Evolutionary conservation across 2,888 invertebrate genomes (phyloP), one percentile per base, ranked within the genome.

Genomic region (Troides helena): DNA sequence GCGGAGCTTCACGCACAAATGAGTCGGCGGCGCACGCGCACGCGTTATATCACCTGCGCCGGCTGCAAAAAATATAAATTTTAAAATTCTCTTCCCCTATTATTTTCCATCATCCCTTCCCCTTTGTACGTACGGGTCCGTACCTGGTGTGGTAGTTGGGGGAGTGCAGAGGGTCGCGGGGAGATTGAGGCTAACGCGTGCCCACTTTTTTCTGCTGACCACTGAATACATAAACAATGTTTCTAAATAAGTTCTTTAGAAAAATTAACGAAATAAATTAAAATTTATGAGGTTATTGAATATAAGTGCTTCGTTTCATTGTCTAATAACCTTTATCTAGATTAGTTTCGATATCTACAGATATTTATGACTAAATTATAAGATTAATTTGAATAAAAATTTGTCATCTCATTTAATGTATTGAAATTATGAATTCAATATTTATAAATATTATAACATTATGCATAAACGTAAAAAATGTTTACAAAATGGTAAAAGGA

Each of bases 61-160:
- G 92, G 92, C 91, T 92, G 92, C 92, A 92, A 92, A 92, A 92
- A 92, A 92, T 88, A 90, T 89, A 89, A 89, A 89, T 88, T 91
- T 91, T 83, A 89, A 91, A 92, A 90, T 90, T 90, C 90, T 91
- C 92, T 91, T 92, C 92, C 92, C 92, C 91, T 92, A 92, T 92
- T 92, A 92, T 92, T 92, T 92, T 91, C 87, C 90, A 90, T 88
- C 92, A 92, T 92, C 92, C 92, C 92, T 92, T 89, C 92, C 91
- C 90, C 87, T 80, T 75, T 77, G 80, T 88, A 85, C 86, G 90
- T 90, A 88, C 90, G 89, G 88, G 91, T 86, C 83, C 81, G 92
- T 92, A 92, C 92, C 92, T 92, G 91, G 92, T 81, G 79, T 84
- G 80, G 83, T 81, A 79, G 79, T 77, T 82, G 80, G 82, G 84